Conservation (phyloP, 2,113 vertebrate genomes). For the Callionymus lyra region DNA sequence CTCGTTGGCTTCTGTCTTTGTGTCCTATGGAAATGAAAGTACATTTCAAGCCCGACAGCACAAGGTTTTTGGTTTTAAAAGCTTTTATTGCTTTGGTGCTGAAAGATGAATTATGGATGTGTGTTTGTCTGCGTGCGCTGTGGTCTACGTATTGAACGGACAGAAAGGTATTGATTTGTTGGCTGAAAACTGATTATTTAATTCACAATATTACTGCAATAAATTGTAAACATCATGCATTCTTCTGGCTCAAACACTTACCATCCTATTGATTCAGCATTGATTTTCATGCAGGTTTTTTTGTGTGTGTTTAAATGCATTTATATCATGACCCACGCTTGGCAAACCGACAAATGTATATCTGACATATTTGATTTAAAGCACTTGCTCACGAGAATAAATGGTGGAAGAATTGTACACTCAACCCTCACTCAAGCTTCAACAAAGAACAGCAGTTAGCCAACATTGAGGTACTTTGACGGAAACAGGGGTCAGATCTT, state of each 20-base stretch:
- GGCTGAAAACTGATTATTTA: no score
- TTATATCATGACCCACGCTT: conserved; percentile 1
- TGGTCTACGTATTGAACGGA: not conserved
- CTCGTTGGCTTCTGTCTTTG: conserved; percentile 18
- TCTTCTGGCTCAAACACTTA: no score
- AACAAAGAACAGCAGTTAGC: no score
- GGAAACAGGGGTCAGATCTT: no score
- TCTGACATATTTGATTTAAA: not conserved
- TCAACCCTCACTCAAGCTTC: no score
- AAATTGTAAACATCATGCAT: not conserved
- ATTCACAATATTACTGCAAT: no score
- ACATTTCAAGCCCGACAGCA: conserved; percentile 16
- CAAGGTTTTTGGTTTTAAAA: conserved; percentile 24
- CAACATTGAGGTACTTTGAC: no score
- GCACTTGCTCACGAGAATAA: no score
- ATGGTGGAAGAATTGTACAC: no score
- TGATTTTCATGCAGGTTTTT: no score
- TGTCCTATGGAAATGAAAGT: conserved; percentile 9
- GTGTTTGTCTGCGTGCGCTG: not conserved
- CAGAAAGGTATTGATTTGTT: conserved; percentile 21
- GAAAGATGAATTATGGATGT: conserved; percentile 6
- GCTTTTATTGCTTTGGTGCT: conserved; percentile 7
- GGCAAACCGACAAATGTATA: conserved; percentile 3
- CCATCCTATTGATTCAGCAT: no score
- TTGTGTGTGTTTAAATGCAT: not conserved